Evolutionary conservation across 1,140 invertebrate species (phyloP).

Genomic region (Macrobrachium rosenbergii): DNA sequence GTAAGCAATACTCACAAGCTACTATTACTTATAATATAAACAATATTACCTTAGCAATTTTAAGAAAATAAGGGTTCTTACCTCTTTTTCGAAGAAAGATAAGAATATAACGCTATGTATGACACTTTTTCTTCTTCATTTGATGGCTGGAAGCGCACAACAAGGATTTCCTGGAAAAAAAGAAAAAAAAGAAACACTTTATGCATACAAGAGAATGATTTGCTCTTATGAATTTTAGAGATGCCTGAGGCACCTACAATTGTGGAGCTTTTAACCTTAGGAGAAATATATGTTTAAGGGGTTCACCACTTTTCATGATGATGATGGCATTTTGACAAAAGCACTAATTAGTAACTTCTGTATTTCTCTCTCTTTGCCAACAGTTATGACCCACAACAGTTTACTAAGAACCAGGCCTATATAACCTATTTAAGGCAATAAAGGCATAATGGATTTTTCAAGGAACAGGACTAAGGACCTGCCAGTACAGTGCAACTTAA

Average conservation of each 20-base stretch:
- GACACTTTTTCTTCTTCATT: slow-evolving; percentile 86
- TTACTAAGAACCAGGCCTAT: too few species aligned
- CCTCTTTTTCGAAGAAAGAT: slow-evolving; percentile 84
- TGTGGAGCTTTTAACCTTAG: too few species aligned
- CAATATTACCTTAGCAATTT: not conserved
- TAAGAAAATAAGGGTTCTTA: slow-evolving; percentile 64
- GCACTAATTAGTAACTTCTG: too few species aligned
- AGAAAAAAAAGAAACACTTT: slow-evolving; percentile 61
- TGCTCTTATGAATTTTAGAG: too few species aligned
- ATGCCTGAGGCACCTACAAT: too few species aligned
- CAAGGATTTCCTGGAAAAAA: slow-evolving; percentile 80
- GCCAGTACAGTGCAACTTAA: too few species aligned
- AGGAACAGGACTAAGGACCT: not conserved
- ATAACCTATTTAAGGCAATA: not conserved
- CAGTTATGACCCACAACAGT: too few species aligned
- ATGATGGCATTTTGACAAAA: too few species aligned
- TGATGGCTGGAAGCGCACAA: slow-evolving; percentile 84
- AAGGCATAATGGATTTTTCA: not conserved
- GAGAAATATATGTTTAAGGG: too few species aligned
- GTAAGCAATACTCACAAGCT: too few species aligned
- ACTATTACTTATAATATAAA: not conserved
- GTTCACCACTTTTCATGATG: too few species aligned
- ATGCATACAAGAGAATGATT: not conserved
- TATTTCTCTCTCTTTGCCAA: too few species aligned
- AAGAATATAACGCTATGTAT: slow-evolving; percentile 90